Base-by-base conservation (phyloP, 2,888 invertebrate species). In the Ormia ochracea region DNA sequence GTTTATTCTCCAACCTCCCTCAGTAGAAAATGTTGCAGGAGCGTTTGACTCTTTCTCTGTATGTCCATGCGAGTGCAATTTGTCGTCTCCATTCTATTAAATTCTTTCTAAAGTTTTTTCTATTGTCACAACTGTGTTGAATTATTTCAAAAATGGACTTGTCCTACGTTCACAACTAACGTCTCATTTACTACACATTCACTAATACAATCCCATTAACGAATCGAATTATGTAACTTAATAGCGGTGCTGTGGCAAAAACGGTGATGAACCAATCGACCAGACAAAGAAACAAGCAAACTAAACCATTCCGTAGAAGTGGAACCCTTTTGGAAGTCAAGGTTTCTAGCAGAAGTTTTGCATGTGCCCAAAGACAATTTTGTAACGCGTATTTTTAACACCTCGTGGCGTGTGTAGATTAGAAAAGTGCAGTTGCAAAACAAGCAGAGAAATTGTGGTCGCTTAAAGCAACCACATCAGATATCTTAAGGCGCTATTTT, bases 201-300 rank as follows among this genome's bases (percentile, higher is more conserved):
- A n/a, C n/a, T n/a, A n/a, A n/a, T n/a, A n/a, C n/a, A n/a, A n/a
- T n/a, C n/a, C n/a, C n/a, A n/a, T n/a, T n/a, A n/a, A 43, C 61
- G 69, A 76, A 76, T 69, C 54, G 76, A 61, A 80, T 83, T 83
- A 83, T 82, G 83, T 83, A 83, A 83, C 76, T 73, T 79, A 83
- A 83, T 83, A 83, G 83, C 83, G 83, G 82, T 83, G 78, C 56
- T 80, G 82, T 81, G 77, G 43, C 38, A 52, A 52, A 43, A 41
- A 52, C 78, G 78, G 68, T 74, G 74, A 70, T 65, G 69, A 79
- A 78, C 74, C 63, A 61, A 66, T 12, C 65, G 19, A 65, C 19
- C 58, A 41, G 50, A 10, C 10, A 21, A 9, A 48, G 21, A 23
- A 54, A 48, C 26, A 31, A 26, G 48, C n/a, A 41, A 50, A 65